phyloP scores from a whole-genome alignment of 2,888 invertebrate genomes.

The Phaonia tiefii region DNA sequence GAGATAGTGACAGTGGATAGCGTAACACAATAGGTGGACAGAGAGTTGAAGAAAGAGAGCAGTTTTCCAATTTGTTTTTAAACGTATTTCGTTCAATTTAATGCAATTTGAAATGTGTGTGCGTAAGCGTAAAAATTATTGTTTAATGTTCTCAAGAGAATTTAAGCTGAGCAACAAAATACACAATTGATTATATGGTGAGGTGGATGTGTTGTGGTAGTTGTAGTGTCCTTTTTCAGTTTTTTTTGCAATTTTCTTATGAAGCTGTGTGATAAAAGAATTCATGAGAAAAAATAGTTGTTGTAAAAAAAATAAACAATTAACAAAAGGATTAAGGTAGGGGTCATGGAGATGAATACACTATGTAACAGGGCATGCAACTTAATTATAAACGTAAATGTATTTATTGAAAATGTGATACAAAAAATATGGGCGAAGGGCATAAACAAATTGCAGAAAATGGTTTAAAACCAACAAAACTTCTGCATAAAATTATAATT shows the following conservation, averaged over 20 bases:
- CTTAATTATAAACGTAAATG: too few relatives aligned
- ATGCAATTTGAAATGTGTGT: conserved; percentile 12
- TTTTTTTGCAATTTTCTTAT: conserved; percentile 46
- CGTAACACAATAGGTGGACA: conserved; percentile 19
- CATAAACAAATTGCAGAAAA: too few relatives aligned
- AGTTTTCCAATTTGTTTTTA: too few relatives aligned
- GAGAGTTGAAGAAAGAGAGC: conserved; percentile 12
- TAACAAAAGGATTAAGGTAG: not conserved
- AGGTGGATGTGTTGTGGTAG: conserved; percentile 25
- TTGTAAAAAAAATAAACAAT: conserved; percentile 64
- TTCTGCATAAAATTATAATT: too few relatives aligned
- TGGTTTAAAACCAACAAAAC: too few relatives aligned
- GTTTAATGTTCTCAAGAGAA: not conserved
- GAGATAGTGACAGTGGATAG: too few relatives aligned
- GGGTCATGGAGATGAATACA: too few relatives aligned
- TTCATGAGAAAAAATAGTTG: conserved; percentile 59
- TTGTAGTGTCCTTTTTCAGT: conserved; percentile 36
- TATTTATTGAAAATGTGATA: too few relatives aligned
- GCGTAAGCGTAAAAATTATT: not conserved
- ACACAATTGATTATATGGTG: not conserved
- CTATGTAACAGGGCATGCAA: not conserved
- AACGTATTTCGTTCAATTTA: conserved; percentile 7
- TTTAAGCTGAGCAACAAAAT: not conserved
- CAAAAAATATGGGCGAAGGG: too few relatives aligned
- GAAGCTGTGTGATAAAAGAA: conserved; percentile 70